Base-by-base conservation (phyloP, 2,113 vertebrate genomes). In the Corythoichthys haematopterus region DNA sequence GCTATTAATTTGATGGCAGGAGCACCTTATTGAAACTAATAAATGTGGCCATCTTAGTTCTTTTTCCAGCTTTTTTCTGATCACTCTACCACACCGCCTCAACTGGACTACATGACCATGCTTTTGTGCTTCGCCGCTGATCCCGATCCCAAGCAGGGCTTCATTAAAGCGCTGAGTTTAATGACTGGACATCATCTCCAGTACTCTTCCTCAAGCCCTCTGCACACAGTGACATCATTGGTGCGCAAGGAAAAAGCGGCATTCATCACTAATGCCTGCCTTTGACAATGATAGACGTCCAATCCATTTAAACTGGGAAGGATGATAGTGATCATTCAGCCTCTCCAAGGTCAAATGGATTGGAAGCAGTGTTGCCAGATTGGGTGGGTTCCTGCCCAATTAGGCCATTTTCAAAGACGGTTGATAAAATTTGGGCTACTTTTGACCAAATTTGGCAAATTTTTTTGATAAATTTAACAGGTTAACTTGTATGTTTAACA, bases 61-160 rank as follows among this genome's bases (percentile, higher is more conserved):
- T 95, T 98, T 83, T 97, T 96, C 74, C 82, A 71, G 67, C 58
- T 98, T 65, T 96, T 98, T 92, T 92, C 84, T 1, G 91, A 93
- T 84, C 80, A 36, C 40, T 80, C 80, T 43, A 63, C 72, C 46
- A 73, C 82, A 0, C 90, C 90, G 1, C 74, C 91, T 9, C 81
- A 64, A 61, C 84, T 98, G 16, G 80, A 94, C 85, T 98, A 97
- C 36, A 77, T 71, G 4, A 83, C 87, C 56, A 95, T 95, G 94
- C 85, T 98, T 48, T 91, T 93, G 70, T 95, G 94, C 82, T 95
- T 98, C 69, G 90, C 94, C 15, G 84, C 89, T 6, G 92, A 96
- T 68, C 88, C 92, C 0, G 84, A 95, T 68, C 68, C 92, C 6
- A 40, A 81, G 64, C 88, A 95, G 78, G 95, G 95, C 12, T 91